These are phyloP conservation scores for Allygus modestus DNA, from an alignment of 2,888 invertebrate genomes.

Conservation along the genomic window DNA sequence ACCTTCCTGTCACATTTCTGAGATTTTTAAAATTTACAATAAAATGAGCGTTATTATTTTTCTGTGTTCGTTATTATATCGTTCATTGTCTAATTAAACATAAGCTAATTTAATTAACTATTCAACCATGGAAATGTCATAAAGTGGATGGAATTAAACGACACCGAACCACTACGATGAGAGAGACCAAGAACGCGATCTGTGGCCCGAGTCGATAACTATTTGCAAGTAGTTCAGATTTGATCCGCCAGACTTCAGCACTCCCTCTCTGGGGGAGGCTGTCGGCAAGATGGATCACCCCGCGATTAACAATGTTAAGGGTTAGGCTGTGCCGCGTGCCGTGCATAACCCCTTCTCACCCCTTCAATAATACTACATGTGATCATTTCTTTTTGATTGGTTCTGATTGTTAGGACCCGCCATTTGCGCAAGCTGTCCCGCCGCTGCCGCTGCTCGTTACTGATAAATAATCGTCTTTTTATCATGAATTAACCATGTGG, in stretches of 20 bases:
- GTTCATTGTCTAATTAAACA: too few relatives aligned
- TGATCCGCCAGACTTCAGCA: constrained; percentile 33
- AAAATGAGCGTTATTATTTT: too few relatives aligned
- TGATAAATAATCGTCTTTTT: constrained; percentile 52
- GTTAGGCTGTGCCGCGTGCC: constrained; percentile 49
- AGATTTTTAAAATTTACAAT: too few relatives aligned
- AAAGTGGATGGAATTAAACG: too few relatives aligned
- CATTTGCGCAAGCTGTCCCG: constrained; percentile 43
- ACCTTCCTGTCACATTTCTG: too few relatives aligned
- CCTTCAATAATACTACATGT: constrained; percentile 48
- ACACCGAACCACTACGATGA: too few relatives aligned
- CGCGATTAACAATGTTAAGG: constrained; percentile 49
- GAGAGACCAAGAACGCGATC: neutral
- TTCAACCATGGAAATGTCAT: too few relatives aligned
- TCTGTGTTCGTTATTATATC: too few relatives aligned
- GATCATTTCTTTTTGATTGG: constrained; percentile 57
- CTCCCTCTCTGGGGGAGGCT: constrained; percentile 53
- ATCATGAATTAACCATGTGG: constrained; percentile 45
- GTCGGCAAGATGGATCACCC: constrained; percentile 61
- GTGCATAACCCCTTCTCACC: constrained; percentile 44
- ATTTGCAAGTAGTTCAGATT: neutral
- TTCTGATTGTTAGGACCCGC: constrained; percentile 40
- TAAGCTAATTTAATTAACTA: too few relatives aligned
- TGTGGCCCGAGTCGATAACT: neutral
- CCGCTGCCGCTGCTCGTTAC: constrained; percentile 24